These are phyloP conservation scores for Manduca sexta DNA, from an alignment of 1,140 invertebrate species.

Conservation along the genomic window DNA sequence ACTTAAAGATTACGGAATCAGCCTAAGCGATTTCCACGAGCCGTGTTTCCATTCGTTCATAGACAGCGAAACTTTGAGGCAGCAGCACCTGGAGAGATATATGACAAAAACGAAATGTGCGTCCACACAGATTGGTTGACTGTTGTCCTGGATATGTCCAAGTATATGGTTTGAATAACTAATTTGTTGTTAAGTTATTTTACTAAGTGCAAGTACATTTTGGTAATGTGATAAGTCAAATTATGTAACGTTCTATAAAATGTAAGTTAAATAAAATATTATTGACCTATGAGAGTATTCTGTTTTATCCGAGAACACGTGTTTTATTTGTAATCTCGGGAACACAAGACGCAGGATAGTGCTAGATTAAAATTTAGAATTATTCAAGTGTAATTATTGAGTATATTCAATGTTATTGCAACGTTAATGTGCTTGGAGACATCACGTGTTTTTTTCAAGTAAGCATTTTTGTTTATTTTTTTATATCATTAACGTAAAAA, in stretches of 20 bases:
- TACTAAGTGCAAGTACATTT: slow-evolving; percentile 40
- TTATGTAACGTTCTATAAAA: slow-evolving; percentile 49
- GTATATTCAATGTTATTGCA: no score
- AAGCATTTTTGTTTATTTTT: neutral
- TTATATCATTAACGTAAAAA: neutral
- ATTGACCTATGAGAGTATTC: neutral
- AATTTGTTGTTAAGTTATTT: slow-evolving; percentile 18
- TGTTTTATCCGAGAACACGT: neutral
- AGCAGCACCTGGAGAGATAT: slow-evolving; percentile 29
- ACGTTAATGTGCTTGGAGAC: no score
- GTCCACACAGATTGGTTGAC: slow-evolving; percentile 18
- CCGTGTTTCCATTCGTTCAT: slow-evolving; percentile 61
- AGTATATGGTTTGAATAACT: slow-evolving; percentile 24
- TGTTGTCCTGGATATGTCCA: slow-evolving; percentile 12
- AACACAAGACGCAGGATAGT: no score
- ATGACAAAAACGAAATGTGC: slow-evolving; percentile 15
- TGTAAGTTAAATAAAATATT: slow-evolving; percentile 23
- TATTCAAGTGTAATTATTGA: no score
- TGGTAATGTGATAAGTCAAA: slow-evolving; percentile 50
- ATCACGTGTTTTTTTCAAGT: no score
- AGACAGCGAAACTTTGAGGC: slow-evolving; percentile 40
- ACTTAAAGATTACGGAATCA: slow-evolving; percentile 41
- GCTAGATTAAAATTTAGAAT: no score
- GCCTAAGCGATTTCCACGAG: slow-evolving; percentile 55
- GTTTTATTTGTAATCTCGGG: no score